A percentile compares a stretch with the other conserved stretches of the same genome.
Evolutionary conservation across 1,140 invertebrate genomes (phyloP).

Genomic region (Drosophila repletoides): DNA sequence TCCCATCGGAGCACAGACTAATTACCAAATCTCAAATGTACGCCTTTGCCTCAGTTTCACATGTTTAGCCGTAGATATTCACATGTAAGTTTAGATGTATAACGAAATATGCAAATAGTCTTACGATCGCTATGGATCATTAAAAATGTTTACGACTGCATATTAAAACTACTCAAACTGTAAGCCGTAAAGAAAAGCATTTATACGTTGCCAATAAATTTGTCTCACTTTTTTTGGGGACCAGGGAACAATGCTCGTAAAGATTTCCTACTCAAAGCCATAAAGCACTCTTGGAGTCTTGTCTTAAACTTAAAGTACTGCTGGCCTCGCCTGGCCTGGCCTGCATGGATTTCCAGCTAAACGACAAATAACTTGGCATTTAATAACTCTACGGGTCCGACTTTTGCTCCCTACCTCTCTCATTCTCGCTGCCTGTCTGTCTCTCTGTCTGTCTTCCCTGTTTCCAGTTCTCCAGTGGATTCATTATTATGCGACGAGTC

Average conservation of each 20-base stretch:
- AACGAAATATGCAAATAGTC: conserved; percentile 67
- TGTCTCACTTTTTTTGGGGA: conserved; percentile 51
- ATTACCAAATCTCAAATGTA: conserved; percentile 25
- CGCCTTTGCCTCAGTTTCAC: not conserved
- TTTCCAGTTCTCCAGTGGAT: conserved; percentile 9
- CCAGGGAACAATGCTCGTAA: conserved; percentile 55
- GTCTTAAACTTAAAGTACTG: conserved; percentile 65
- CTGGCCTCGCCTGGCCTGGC: too few relatives aligned
- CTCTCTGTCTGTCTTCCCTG: not conserved
- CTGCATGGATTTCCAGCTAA: conserved; percentile 74
- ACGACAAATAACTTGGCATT: conserved; percentile 80
- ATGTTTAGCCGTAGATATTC: too few relatives aligned
- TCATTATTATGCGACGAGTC: conserved; percentile 64
- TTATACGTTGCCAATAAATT: conserved; percentile 77
- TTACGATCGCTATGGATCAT: conserved; percentile 55
- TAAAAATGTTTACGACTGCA: conserved; percentile 73
- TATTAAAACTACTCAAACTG: conserved; percentile 63
- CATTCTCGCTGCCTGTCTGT: not conserved
- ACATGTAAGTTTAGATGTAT: too few relatives aligned
- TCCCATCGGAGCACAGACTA: conserved; percentile 30
- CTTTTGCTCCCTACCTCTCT: conserved; percentile 3
- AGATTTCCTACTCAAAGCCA: conserved; percentile 76
- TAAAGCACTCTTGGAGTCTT: conserved; percentile 66
- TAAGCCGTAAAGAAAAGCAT: conserved; percentile 56
- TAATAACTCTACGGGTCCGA: conserved; percentile 65